Percentiles rank a stretch among this genome's conserved stretches.
phyloP scores from a whole-genome alignment of 2,113 vertebrate genomes.

The Bostrychus sinensis region DNA sequence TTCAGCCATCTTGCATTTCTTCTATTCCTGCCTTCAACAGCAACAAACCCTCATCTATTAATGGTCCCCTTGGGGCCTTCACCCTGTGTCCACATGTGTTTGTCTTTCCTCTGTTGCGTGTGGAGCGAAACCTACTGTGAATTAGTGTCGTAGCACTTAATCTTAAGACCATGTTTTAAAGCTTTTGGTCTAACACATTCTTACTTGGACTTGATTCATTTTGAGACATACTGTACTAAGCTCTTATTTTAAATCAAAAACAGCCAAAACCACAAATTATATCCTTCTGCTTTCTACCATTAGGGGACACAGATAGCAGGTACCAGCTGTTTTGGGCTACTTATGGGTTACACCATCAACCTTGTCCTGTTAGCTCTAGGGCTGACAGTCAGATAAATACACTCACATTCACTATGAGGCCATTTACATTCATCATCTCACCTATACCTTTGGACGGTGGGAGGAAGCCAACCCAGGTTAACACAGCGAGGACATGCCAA shows the following conservation, averaged over 20 bases:
- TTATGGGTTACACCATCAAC: not conserved
- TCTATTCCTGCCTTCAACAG: constrained; percentile 42
- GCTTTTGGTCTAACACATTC: not conserved
- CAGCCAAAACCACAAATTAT: not conserved
- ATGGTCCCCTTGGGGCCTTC: constrained; percentile 32
- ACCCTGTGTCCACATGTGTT: constrained; percentile 33
- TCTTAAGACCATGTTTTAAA: constrained; percentile 4
- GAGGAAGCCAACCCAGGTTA: no score
- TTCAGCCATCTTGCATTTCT: constrained; percentile 38
- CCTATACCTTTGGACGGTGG: no score
- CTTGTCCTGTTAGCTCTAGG: no score
- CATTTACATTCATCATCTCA: no score
- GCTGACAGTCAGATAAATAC: no score
- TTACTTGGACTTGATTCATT: not conserved
- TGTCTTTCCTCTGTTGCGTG: constrained; percentile 15
- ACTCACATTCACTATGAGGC: no score
- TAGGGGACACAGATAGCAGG: not conserved
- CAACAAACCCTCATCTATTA: constrained; percentile 57
- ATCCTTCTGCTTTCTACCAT: not conserved
- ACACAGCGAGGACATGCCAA: no score
- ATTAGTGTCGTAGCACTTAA: constrained; percentile 19
- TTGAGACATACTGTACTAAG: not conserved
- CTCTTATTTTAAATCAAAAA: constrained; percentile 5
- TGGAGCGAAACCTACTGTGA: constrained; percentile 41
- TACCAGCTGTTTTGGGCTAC: no score